Evolutionary conservation across 2,888 invertebrate species (phyloP), one percentile per base, ranked within the genome.

Genomic region (Catocala sponsa): DNA sequence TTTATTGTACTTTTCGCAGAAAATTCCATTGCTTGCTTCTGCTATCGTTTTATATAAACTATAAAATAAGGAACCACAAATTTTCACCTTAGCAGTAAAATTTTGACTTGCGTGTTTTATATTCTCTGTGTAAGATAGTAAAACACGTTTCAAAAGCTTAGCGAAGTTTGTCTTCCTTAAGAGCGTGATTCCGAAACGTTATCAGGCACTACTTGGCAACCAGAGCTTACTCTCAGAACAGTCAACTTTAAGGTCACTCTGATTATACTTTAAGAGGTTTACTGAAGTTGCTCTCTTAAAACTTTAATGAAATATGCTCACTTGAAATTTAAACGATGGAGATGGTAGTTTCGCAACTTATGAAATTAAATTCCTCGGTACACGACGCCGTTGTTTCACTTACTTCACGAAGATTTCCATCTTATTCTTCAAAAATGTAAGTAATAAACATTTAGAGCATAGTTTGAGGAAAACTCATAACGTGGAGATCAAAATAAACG

Each of bases 221-320:
- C 68, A 68, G 66, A 68, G 71, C 66, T 72, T 64, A 65, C 50
- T 70, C 56, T 69, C 65, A 71, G 68, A 64, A 73, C 65, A 69
- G 65, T 77, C 68, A 78, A 80, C 78, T 80, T 81, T 77, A 77
- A 79, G 81, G 81, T 81, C 78, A 76, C 66, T 76, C 65, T 60
- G 76, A 83, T 84, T 84, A 80, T 74, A 79, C 78, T 80, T 70
- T 76, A 80, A 64, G 81, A 80, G 77, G 76, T 79, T 81, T 82
- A 75, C 68, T 68, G 65, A 64, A 72, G 72, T 75, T 74, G 64
- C 72, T 68, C 76, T 77, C 74, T 77, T 72, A 76, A 80, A 83
- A 84, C 77, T 81, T 82, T 76, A 81, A 78, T 85, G 80, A 85
- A 87, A 85, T 85, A 87, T 83, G 81, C 74, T 82, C 76, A 78